Conservation (phyloP, 1,140 invertebrate species). For the Drosophila funebris region DNA sequence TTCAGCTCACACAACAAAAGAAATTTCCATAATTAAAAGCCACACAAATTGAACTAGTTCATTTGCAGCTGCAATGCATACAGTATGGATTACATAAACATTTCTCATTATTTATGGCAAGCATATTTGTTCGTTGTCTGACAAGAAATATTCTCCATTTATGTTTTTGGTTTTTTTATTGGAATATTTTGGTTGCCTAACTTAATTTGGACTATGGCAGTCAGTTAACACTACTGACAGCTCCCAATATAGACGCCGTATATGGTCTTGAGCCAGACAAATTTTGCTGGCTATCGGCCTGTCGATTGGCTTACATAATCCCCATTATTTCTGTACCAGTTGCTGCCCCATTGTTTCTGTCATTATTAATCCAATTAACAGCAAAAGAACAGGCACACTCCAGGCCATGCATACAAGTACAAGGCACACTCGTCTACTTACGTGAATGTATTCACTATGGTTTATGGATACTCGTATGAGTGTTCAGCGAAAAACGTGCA, state of each 20-base stretch:
- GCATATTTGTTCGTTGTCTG: background rate
- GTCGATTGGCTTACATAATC: constrained; percentile 64
- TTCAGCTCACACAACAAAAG: too few species aligned
- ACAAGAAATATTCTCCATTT: constrained; percentile 13
- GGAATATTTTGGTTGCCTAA: background rate
- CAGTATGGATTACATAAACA: constrained; percentile 7
- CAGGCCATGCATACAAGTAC: constrained; percentile 28
- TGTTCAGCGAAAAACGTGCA: constrained; percentile 33
- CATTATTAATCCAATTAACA: constrained; percentile 76
- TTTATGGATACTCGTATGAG: background rate
- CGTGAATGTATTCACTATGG: background rate
- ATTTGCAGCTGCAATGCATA: background rate
- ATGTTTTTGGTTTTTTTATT: too few species aligned
- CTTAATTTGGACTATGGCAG: constrained; percentile 5
- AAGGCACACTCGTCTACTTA: constrained; percentile 6
- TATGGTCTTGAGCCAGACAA: constrained; percentile 12
- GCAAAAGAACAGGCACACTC: constrained; percentile 58
- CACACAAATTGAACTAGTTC: constrained; percentile 13
- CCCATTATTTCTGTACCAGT: constrained; percentile 56
- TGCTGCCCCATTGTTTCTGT: constrained; percentile 68
- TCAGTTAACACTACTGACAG: constrained; percentile 38
- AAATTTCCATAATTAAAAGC: background rate
- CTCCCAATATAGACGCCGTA: constrained; percentile 10
- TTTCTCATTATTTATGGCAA: constrained; percentile 8
- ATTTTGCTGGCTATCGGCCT: constrained; percentile 10